Evolutionary conservation across 2,113 vertebrate genomes (phyloP), one percentile per base, ranked within the genome.

Genomic region (Apaloderma vittatum): DNA sequence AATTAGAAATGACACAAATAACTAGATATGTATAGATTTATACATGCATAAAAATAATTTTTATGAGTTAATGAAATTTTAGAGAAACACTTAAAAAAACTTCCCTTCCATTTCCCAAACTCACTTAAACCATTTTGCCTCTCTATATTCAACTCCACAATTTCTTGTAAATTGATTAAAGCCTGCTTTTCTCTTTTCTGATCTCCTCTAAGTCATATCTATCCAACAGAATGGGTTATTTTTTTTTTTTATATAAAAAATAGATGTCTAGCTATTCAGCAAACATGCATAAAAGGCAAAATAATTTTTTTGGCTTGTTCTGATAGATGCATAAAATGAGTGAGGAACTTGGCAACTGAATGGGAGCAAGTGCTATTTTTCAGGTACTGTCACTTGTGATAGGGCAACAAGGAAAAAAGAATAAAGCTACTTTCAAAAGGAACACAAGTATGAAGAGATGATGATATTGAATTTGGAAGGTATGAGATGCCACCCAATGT

Each of bases 181-280:
- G 11, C 7, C 40, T 65, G 12, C 6, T 92, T 48, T 83, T 77
- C 2, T 65, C 36, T 49, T 57, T 67, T 20, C 12, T 77, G 8
- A 30, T 22, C 4, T 80, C 5, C 29, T 73, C 4, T n/a, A n/a
- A 18, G 7, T 51, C 1, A 27, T 19, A 43, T 12, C 6, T 73
- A 3, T 22, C 34, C 16, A 68, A 57, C 5, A 36, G 11, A 67
- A 62, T 19, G 11, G 8, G 6, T 18, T 55, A 12, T 5, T 40
- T 76, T 88, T 40, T 40, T 40, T 40, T 40, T 40, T 40, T 46
- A 29, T 6, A 4, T 19, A 15, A 84, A 72, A 78, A 34, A 9
- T 0, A 1, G 5, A 11, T 45, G 20, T 32, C 4, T 67, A 4
- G 0, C 2, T 73, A 46, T 46, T 67, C 51, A 40, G 7, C 0